phyloP scores from a whole-genome alignment of 2,113 vertebrate genomes.

The Hydrochoerus hydrochaeris region DNA sequence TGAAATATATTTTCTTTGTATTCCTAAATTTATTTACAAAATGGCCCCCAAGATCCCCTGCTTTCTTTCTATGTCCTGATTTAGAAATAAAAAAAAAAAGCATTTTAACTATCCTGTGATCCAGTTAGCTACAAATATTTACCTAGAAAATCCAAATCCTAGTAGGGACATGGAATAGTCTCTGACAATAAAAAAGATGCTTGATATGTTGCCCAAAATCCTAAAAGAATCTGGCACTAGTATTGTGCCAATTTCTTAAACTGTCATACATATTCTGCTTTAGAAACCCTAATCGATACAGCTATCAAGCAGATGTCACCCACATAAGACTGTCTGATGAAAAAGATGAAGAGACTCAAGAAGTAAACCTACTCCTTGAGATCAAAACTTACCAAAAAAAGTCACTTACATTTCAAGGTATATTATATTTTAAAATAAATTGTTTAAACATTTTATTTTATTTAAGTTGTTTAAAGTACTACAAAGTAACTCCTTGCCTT shows the following conservation, averaged over 20 bases:
- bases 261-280: neutral
- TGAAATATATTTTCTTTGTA: no score
- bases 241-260: neutral
- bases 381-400: neutral
- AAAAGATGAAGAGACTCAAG: neutral
- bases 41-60: no score
- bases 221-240: neutral
- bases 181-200: neutral
- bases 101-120: neutral
- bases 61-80: no score
- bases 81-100: no score
- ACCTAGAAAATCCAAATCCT: neutral
- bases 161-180: accelerated
- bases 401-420: neutral
- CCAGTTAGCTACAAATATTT: neutral
- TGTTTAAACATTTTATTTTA: neutral
- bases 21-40: no score
- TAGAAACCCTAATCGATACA: neutral
- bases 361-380: neutral
- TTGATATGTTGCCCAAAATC: neutral
- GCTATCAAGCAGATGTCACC: neutral
- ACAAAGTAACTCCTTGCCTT: neutral
- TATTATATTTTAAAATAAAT: neutral
- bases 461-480: neutral
- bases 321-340: neutral